Percentiles rank a stretch among this genome's conserved stretches.
phyloP scores from a whole-genome alignment of 1,140 invertebrate species.

The Anadara kagoshimensis region DNA sequence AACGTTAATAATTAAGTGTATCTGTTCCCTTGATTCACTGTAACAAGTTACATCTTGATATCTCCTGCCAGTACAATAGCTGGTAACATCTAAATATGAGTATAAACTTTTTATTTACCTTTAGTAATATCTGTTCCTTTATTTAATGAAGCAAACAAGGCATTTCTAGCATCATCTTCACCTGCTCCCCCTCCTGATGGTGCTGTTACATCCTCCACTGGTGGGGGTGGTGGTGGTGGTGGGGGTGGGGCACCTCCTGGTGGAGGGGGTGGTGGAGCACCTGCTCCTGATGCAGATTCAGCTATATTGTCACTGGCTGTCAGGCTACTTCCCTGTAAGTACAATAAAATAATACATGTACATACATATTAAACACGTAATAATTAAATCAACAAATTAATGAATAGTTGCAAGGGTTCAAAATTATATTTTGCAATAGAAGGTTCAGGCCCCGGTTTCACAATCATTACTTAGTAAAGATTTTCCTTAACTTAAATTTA shows the following conservation, averaged over 20 bases:
- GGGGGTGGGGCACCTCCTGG: conserved; percentile 69
- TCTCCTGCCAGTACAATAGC: too few relatives aligned
- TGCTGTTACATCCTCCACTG: conserved; percentile 39
- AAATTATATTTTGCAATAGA: too few relatives aligned
- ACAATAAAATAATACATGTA: conserved; percentile 1
- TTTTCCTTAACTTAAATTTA: too few relatives aligned
- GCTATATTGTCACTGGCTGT: conserved; percentile 70
- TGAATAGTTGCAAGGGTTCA: too few relatives aligned
- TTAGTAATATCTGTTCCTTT: conserved; percentile 93
- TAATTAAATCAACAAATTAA: too few relatives aligned
- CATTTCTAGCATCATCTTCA: conserved; percentile 78
- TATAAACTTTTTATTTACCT: conserved; percentile 76
- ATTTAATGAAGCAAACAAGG: conserved; percentile 94
- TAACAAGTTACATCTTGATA: too few relatives aligned
- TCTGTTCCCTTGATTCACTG: too few relatives aligned
- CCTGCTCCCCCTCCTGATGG: conserved; percentile 71
- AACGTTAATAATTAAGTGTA: too few relatives aligned
- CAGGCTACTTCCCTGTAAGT: conserved; percentile 56
- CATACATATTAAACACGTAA: too few relatives aligned
- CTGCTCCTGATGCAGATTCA: conserved; percentile 63
- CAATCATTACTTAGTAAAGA: too few relatives aligned
- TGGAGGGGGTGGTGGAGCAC: conserved; percentile 60
- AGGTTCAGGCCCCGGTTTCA: too few relatives aligned
- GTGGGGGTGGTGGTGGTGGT: conserved; percentile 78
- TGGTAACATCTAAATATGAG: too few relatives aligned